Base-by-base conservation (phyloP, 2,888 invertebrate genomes). In the Ganaspis brasiliensis region DNA sequence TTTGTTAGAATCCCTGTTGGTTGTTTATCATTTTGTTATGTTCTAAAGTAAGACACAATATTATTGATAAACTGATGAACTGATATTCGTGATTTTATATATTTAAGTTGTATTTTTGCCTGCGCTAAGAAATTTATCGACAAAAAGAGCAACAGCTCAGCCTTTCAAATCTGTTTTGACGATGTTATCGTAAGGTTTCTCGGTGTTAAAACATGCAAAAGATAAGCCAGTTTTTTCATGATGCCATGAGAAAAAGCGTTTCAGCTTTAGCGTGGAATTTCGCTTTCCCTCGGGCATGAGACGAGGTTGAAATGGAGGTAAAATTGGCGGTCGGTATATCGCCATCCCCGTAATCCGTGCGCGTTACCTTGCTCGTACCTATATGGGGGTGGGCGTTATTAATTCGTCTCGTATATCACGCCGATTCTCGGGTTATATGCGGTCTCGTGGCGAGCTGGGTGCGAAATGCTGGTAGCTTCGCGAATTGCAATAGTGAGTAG, bases 321-420 rank as follows among this genome's bases (percentile, higher is more conserved):
- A 78, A 63, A 55, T 70, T 57, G 63, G 75, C 61, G 67, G 55
- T 61, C 55, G 73, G 63, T 31, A 74, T 67, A 72, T 77, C 40
- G 77, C 61, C 56, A 74, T 74, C 74, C 61, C 63, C 49, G 72
- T 63, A 72, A 75, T 72, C 74, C 67, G 67, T 45, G 63, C 63
- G 24, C 67, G 67, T 67, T 67, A 67, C 40, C 40, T 45, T 67
- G 40, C 67, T 45, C n/a, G 40, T 67, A 24, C 67, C 67, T 67
- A 67, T 63, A 21, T 21, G 37, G 70, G 82, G 73, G 77, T 74
- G 79, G 73, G 79, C 77, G 81, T 83, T 85, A 85, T 85, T 85
- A 84, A 85, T 85, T 85, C 84, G 77, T 75, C 81, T 81, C 83
- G 82, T 84, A 85, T 80, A 84, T 85, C 83, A 84, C 75, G 75